Conservation (phyloP, 2,113 vertebrate genomes). For the Coreoperca whiteheadi region DNA sequence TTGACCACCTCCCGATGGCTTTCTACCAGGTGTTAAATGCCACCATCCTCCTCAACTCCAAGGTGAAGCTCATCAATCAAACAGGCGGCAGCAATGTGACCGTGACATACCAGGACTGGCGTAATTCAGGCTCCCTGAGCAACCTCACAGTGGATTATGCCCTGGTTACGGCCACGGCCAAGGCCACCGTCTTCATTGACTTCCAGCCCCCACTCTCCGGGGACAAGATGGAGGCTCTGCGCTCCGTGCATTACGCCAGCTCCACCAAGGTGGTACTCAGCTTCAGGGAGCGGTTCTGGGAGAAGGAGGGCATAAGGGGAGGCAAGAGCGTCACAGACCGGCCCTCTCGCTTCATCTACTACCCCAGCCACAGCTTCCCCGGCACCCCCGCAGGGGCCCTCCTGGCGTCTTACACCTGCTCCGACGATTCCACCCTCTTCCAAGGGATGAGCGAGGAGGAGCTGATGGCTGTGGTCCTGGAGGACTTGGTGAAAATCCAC, state of each 20-base stretch:
- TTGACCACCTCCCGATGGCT: constrained; percentile 74
- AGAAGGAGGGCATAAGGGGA: constrained; percentile 83
- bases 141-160: constrained; percentile 78
- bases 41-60: constrained; percentile 79
- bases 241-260: constrained; percentile 84
- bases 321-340: constrained; percentile 86
- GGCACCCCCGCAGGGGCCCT: constrained; percentile 70
- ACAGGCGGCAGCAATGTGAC: constrained; percentile 67
- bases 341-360: constrained; percentile 87
- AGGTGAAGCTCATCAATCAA: constrained; percentile 78
- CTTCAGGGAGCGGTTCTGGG: constrained; percentile 88
- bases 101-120: constrained; percentile 73
- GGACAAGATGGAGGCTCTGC: constrained; percentile 83
- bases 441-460: constrained; percentile 72
- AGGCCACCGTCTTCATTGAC: constrained; percentile 83
- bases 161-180: constrained; percentile 85
- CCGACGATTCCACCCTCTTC: constrained; percentile 83
- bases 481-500: constrained; percentile 86
- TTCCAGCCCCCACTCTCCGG: constrained; percentile 83
- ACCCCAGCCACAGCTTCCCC: constrained; percentile 87
- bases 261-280: constrained; percentile 86
- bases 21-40: constrained; percentile 75
- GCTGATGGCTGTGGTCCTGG: constrained; percentile 77
- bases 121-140: constrained; percentile 26
- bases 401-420: constrained; percentile 89